phyloP scores from a whole-genome alignment of 2,113 vertebrate species.

The Podocnemis expansa region DNA sequence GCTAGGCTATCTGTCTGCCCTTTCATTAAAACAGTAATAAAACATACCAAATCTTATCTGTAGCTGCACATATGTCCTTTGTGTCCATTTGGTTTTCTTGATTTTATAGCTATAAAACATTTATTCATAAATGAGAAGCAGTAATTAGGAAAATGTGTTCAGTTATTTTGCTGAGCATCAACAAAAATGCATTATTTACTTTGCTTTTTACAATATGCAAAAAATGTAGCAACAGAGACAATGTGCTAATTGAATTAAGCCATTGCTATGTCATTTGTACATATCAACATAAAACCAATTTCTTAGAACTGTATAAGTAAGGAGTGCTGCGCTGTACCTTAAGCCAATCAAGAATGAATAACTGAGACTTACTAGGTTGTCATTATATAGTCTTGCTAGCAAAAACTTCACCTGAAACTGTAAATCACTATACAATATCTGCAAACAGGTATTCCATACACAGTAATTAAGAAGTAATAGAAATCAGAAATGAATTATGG shows the following conservation, averaged over 20 bases:
- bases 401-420: not conserved
- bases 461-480: slow-evolving; percentile 59
- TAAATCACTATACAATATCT: not conserved
- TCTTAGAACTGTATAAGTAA: not conserved
- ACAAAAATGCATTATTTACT: not conserved
- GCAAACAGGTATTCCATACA: not conserved
- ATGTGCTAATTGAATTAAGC: accelerated
- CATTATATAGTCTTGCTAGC: not conserved
- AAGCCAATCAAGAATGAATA: not conserved
- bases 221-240: not conserved
- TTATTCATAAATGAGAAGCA: not conserved
- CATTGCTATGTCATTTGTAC: not conserved
- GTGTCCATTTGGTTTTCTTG: not conserved
- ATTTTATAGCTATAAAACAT: not conserved
- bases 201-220: not conserved
- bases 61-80: not conserved
- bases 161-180: not conserved
- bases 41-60: not conserved
- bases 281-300: not conserved
- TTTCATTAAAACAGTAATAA: not conserved
- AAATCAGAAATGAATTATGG: slow-evolving; percentile 42
- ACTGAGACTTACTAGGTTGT: not conserved
- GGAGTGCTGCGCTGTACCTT: not conserved
- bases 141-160: not conserved
- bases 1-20: not conserved